Base-by-base conservation (phyloP, 1,140 invertebrate genomes). In the Drosophila melanica region DNA sequence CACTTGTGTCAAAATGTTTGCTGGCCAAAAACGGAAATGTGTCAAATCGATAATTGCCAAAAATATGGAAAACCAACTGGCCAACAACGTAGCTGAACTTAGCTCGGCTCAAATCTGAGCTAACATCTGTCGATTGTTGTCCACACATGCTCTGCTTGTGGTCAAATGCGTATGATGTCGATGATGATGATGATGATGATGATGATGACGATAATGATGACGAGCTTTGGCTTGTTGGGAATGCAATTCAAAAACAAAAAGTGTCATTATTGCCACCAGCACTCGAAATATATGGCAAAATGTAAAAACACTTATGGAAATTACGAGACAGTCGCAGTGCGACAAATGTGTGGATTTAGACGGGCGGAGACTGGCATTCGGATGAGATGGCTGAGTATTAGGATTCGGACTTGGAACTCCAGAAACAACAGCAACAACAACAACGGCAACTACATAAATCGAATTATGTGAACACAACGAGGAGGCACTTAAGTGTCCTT, bases 21-120 rank as follows among this genome's bases (percentile, higher is more conserved):
- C 75, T 79, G 75, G 58, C 47, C 57, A 64, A 45, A 77, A 74
- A 59, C 35, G 53, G 65, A 86, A 86, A 86, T 86, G 84, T 86
- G 82, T 82, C 82, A 89, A 86, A 89, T 86, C 82, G 84, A 89
- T 86, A 89, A 89, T 87, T 87, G 84, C 44, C 84, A 75, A 87
- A 78, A 75, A 58, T 50, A 67, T 16, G 54, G n/a, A 33, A 41
- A 67, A 48, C 41, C 58, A 12, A 53, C 30, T 18, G 39, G 55
- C 27, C 55, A 58, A 30, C 39, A 44, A 30, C 37, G 16, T 1
- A 39, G 45, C 8, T 10, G 14, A 64, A 68, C n/a, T 45, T 39
- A 39, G 27, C 27, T 27, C 23, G 8, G 45, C 27, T 47, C 41
- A 42, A 42, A 20, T n/a, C 9, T 44, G 11, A 27, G 33, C 62